Evolutionary conservation across 2,888 invertebrate genomes (phyloP), one percentile per base, ranked within the genome.

Genomic region (Thyatira batis): DNA sequence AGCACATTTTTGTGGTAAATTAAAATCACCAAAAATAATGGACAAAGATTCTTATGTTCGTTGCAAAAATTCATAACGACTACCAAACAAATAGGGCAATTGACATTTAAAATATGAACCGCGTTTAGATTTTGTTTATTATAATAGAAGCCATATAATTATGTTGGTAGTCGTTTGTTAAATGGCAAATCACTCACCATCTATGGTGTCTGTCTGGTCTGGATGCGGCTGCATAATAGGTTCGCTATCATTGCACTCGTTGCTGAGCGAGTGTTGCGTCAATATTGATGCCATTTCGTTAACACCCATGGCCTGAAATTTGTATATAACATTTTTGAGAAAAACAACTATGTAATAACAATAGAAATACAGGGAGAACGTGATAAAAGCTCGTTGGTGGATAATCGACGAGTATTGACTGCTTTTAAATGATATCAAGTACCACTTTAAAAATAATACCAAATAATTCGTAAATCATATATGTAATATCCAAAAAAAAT

Each of bases 191-290:
- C 54, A 89, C 95, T 95, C 90, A 95, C 95, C 95, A 86, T 95
- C 95, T 78, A 95, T 95, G 74, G 95, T 93, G 87, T 95, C 95
- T 61, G 94, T 93, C 78, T 94, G 94, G 85, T 95, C 95, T 45
- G 95, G 93, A 65, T 94, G 94, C 63, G 94, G 90, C 65, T 93
- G 93, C 68, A 93, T 92, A 80, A 92, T 93, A 70, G 82, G 93
- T 80, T 94, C 95, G 72, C 87, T 86, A 60, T 94, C 94, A 58
- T 89, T 89, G 71, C 93, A 92, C 63, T 94, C 94, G 70, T 94
- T 94, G 73, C 92, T 92, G 63, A 95, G 85, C 54, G 92, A 91
- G 74, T 94, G 95, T 63, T 93, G 92, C 52, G 93, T 92, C 75
- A 95, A 82, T 82, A 95, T 89, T 53, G 93, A 91, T 48, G 94